A percentile compares a stretch with the other conserved stretches of the same genome.
Conservation (phyloP, 2,797 vertebrate genomes). For the Staurois parvus region DNA sequence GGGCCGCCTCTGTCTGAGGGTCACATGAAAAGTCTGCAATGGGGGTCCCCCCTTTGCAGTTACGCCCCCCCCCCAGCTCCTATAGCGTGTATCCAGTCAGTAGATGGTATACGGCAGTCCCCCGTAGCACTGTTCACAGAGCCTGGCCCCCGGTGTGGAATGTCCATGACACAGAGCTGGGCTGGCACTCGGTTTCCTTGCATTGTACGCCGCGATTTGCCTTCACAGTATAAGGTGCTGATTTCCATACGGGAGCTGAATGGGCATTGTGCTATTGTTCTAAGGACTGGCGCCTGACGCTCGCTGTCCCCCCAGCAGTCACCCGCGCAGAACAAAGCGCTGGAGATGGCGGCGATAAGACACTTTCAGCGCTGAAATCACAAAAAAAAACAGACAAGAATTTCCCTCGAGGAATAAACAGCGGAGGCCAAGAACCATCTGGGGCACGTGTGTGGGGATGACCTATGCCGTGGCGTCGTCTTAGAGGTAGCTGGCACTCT, state of each 20-base stretch:
- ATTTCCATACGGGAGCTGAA: neutral
- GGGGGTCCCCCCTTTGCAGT: too few relatives aligned
- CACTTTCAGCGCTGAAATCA: neutral
- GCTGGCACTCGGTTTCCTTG: constrained; percentile 13
- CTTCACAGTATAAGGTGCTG: neutral
- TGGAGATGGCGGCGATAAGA: constrained; percentile 1
- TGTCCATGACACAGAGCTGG: too few relatives aligned
- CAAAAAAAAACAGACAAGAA: neutral
- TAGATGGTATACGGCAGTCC: neutral
- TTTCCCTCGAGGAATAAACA: too few relatives aligned
- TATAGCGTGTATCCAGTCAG: too few relatives aligned
- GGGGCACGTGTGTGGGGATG: too few relatives aligned
- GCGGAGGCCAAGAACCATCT: too few relatives aligned
- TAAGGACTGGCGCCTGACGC: neutral
- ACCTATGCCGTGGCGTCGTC: too few relatives aligned
- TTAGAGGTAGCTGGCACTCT: too few relatives aligned
- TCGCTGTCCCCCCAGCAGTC: neutral
- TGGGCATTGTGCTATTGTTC: constrained; percentile 34
- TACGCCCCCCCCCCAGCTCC: too few relatives aligned
- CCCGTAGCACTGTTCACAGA: neutral
- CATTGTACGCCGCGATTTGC: neutral
- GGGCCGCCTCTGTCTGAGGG: too few relatives aligned
- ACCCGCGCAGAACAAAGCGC: neutral
- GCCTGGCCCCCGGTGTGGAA: neutral
- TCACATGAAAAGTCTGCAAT: too few relatives aligned